Base-by-base conservation (phyloP, 2,888 invertebrate genomes). In the Tenthredo livida region DNA sequence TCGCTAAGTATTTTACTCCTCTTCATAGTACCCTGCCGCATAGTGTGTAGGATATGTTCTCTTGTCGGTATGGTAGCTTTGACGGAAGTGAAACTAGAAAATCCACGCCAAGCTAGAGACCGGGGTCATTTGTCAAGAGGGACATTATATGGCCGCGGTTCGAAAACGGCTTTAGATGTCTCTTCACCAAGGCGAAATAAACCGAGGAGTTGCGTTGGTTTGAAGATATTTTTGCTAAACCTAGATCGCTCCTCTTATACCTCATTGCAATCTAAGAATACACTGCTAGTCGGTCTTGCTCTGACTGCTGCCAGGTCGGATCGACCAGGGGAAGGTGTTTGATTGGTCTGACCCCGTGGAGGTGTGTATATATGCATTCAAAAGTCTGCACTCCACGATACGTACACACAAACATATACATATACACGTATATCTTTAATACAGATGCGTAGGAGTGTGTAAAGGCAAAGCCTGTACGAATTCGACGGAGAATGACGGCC, bases 401-500 rank as follows among this genome's bases (percentile, higher is more conserved):
- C n/a, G n/a, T n/a, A 29, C 29, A 29, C 29, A 29, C 29, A 29
- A 1, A 29, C 29, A 29, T 29, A 29, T 29, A 29, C n/a, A 29
- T 29, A 29, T 29, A 29, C 2, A 29, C 2, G 29, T 29, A 61
- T 12, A 21, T 21, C 10, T 25, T 25, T 3, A 37, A 73, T 43
- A 43, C 9, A 21, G 43, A 21, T 43, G 72, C 75, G 75, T 33
- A 77, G 67, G 67, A 21, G 72, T 73, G 72, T 73, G 43, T 43
- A 5, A 37, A 73, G 72, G 25, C 29, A 47, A 77, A 29, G 50
- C 70, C 33, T n/a, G 75, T 47, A 58, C 40, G 61, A 78, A 78
- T 78, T 58, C 58, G 58, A n/a, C 61, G 78, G 17, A 12, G 78
- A 78, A 78, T 58, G 84, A 78, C 85, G 86, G 87, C 54, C 86